Evolutionary conservation across 2,113 vertebrate species (phyloP), one percentile per base, ranked within the genome.

Genomic region (Engraulis encrasicolus): DNA sequence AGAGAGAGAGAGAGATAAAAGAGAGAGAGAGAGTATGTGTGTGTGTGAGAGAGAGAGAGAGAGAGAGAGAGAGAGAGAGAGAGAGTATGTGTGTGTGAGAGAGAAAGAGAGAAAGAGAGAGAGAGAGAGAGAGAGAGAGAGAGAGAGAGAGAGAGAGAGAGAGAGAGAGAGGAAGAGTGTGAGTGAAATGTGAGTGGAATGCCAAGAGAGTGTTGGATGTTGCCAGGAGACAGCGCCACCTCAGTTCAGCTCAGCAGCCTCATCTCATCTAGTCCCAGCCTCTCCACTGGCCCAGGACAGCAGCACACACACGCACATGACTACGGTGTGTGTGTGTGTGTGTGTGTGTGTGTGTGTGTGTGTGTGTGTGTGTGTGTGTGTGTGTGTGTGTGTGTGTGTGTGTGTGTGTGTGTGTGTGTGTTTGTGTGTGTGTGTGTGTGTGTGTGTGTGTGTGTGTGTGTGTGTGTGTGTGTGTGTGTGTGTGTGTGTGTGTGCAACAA

Each of bases 261-360:
- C 11, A 74, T 74, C 66, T n/a, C n/a, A n/a, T n/a, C n/a, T n/a
- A 74, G 66, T n/a, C n/a, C n/a, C n/a, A 34, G 66, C 66, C 34
- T 74, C 66, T 74, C 27, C 34, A 27, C 66, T 74, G 66, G 27
- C 66, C 66, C 27, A 34, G 66, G 66, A 74, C 66, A 74, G 66
- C 14, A 14, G 34, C 31, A 66, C 19, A 66, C 58, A 61, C 58
- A 61, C 14, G 23, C 11, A n/a, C n/a, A n/a, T n/a, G n/a, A n/a
- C n/a, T n/a, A n/a, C n/a, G n/a, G n/a, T n/a, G n/a, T n/a, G n/a
- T 27, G 14, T 6, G 58, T 31, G 58, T 66, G 58, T 66, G 15
- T 27, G 58, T 54, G 6, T 19, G 50, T 27, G 58, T 66, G 23
- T 66, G 58, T 66, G 58, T 31, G 58, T 58, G 18, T 66, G n/a